Percentiles rank a stretch among this genome's conserved stretches.
Evolutionary conservation across 1,140 invertebrate genomes (phyloP).

Genomic region (Bactericera cockerelli): DNA sequence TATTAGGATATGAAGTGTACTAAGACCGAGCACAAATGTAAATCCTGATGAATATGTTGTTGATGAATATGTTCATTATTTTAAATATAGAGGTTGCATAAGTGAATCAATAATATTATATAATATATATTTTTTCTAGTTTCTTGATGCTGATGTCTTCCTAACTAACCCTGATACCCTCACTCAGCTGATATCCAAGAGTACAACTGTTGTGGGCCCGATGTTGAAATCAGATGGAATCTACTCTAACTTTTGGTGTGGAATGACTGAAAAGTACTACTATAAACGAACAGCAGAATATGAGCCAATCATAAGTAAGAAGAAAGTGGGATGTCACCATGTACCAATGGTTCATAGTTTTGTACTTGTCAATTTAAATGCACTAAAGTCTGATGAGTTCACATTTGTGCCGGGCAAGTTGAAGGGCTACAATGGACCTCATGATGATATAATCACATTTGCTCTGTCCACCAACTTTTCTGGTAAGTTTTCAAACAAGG

Average conservation of each 20-base stretch:
- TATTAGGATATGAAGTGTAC: too few relatives aligned
- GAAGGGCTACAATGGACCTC: slow-evolving; percentile 49
- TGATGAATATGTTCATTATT: too few relatives aligned
- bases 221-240: slow-evolving; percentile 70
- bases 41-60: too few relatives aligned
- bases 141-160: slow-evolving; percentile 79
- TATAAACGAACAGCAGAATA: slow-evolving; percentile 79
- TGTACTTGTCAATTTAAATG: slow-evolving; percentile 63
- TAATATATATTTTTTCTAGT: slow-evolving; percentile 55
- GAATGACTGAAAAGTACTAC: slow-evolving; percentile 75
- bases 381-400: slow-evolving; percentile 41
- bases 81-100: too few relatives aligned
- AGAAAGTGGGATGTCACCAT: slow-evolving; percentile 55
- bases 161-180: slow-evolving; percentile 56
- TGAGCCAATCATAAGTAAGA: slow-evolving; percentile 54
- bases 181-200: slow-evolving; percentile 46
- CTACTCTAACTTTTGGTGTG: slow-evolving; percentile 95
- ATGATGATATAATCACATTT: slow-evolving; percentile 91
- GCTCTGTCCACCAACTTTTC: slow-evolving; percentile 63
- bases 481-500: slow-evolving; percentile 37
- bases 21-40: too few relatives aligned
- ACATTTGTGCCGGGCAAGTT: slow-evolving; percentile 57
- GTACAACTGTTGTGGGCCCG: slow-evolving; percentile 53
- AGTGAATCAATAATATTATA: too few relatives aligned
- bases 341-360: slow-evolving; percentile 90